These are phyloP conservation scores for Ormyrus labotus DNA, from an alignment of 2,888 invertebrate genomes.

Conservation along the genomic window DNA sequence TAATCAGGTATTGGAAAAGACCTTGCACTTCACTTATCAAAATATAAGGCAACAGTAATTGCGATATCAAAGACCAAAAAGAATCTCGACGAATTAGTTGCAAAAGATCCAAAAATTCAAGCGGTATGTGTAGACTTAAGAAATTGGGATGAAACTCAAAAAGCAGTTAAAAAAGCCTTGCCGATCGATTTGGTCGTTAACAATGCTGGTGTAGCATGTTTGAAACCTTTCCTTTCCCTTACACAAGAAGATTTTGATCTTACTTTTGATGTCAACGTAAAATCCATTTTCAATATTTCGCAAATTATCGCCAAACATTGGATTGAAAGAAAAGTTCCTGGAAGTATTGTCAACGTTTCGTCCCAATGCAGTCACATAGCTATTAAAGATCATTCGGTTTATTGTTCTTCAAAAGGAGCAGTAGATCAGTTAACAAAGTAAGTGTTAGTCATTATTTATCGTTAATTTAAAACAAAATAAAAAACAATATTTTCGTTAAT, in stretches of 20 bases:
- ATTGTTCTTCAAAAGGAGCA: slow-evolving; percentile 92
- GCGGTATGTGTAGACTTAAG: slow-evolving; percentile 84
- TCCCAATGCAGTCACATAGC: slow-evolving; percentile 88
- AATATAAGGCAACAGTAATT: slow-evolving; percentile 85
- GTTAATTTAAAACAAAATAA: not conserved
- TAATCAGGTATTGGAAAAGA: slow-evolving; percentile 82
- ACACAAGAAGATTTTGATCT: slow-evolving; percentile 83
- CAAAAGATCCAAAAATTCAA: slow-evolving; percentile 80
- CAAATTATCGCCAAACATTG: slow-evolving; percentile 88
- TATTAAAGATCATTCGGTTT: slow-evolving; percentile 85
- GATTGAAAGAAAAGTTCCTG: slow-evolving; percentile 82
- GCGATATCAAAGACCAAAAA: slow-evolving; percentile 85
- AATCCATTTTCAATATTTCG: slow-evolving; percentile 89
- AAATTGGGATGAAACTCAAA: slow-evolving; percentile 86
- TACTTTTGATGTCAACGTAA: slow-evolving; percentile 87
- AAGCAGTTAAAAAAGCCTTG: slow-evolving; percentile 79
- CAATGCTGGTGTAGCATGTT: slow-evolving; percentile 87
- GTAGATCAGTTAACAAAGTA: slow-evolving; percentile 87
- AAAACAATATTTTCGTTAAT: not conserved
- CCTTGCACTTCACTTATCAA: slow-evolving; percentile 82
- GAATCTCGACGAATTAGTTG: slow-evolving; percentile 81
- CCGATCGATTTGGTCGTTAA: slow-evolving; percentile 91
- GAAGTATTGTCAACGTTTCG: slow-evolving; percentile 93
- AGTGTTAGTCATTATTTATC: not conserved
- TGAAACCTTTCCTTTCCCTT: slow-evolving; percentile 84